Percentiles rank a stretch among this genome's conserved stretches.
Evolutionary conservation across 2,113 vertebrate genomes (phyloP).

Genomic region (Apodemus speciosus): DNA sequence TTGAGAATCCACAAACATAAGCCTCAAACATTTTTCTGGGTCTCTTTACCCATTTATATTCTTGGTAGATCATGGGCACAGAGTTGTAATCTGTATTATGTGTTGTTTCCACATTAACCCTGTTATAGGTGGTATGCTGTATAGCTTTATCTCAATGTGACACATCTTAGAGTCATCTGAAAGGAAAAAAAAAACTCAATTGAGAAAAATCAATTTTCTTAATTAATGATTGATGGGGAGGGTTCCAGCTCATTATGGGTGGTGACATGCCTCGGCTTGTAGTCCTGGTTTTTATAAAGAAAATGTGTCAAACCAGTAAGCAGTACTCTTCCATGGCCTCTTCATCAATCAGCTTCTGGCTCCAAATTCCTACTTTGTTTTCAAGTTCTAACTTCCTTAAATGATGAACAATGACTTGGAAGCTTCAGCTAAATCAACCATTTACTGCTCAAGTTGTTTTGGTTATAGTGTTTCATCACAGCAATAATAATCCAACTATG

Average conservation of each 20-base stretch:
- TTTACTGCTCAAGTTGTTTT: background rate
- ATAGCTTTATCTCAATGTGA: background rate
- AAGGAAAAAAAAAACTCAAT: background rate
- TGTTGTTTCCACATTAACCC: background rate
- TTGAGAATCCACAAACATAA: background rate
- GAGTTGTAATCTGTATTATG: background rate
- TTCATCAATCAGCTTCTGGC: background rate
- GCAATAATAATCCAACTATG: too few species aligned
- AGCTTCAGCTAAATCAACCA: background rate
- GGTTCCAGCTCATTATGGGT: background rate
- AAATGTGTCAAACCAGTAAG: too few species aligned
- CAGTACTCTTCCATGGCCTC: background rate
- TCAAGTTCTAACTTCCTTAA: background rate
- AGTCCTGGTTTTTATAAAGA: background rate
- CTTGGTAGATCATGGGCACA: background rate
- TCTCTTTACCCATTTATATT: background rate
- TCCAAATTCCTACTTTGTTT: background rate
- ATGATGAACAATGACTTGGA: background rate
- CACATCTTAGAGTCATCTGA: background rate
- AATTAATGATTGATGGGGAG: background rate
- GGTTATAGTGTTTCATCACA: background rate
- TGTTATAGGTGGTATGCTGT: background rate
- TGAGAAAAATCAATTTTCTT: background rate
- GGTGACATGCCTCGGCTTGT: background rate
- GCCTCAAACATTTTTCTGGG: background rate